A percentile compares a stretch with the other conserved stretches of the same genome.
These are phyloP conservation scores for Asteroscopus sphinx DNA, from an alignment of 2,888 invertebrate species.

Conservation along the genomic window DNA sequence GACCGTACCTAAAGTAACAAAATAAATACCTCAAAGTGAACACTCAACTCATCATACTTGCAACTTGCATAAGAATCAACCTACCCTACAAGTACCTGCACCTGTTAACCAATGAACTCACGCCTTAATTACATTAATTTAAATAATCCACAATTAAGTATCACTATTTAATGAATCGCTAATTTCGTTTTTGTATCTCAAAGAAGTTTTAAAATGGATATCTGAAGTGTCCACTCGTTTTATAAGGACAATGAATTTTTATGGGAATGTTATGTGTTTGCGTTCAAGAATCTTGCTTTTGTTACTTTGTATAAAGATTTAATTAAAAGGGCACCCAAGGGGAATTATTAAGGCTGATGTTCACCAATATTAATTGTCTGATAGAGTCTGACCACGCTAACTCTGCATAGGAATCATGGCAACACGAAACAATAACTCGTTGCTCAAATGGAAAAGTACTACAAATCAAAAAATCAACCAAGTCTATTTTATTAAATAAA, in stretches of 20 bases:
- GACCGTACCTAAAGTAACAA: too few relatives aligned
- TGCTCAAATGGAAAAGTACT: too few relatives aligned
- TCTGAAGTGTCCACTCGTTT: conserved; percentile 2
- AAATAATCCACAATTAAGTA: conserved; percentile 55
- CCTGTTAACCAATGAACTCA: conserved; percentile 36
- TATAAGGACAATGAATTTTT: conserved; percentile 14
- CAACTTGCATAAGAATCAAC: conserved; percentile 16
- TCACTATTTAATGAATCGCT: conserved; percentile 51
- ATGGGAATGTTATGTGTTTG: conserved; percentile 1
- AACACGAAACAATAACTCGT: too few relatives aligned
- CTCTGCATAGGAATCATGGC: too few relatives aligned
- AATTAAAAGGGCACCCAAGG: too few relatives aligned
- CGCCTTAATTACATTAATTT: conserved; percentile 56
- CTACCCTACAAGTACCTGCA: conserved; percentile 47
- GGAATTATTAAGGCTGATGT: too few relatives aligned
- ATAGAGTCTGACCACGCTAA: too few relatives aligned
- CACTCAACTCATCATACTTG: conserved; percentile 5
- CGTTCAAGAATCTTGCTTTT: not conserved
- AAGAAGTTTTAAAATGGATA: conserved; percentile 25
- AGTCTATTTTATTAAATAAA: too few relatives aligned
- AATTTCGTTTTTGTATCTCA: conserved; percentile 48
- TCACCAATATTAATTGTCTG: too few relatives aligned
- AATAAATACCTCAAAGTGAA: not conserved
- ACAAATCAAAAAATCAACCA: too few relatives aligned
- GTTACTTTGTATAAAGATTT: too few relatives aligned